Evolutionary conservation across 2,113 vertebrate species (phyloP).

Genomic region (Phodopus roborovskii): DNA sequence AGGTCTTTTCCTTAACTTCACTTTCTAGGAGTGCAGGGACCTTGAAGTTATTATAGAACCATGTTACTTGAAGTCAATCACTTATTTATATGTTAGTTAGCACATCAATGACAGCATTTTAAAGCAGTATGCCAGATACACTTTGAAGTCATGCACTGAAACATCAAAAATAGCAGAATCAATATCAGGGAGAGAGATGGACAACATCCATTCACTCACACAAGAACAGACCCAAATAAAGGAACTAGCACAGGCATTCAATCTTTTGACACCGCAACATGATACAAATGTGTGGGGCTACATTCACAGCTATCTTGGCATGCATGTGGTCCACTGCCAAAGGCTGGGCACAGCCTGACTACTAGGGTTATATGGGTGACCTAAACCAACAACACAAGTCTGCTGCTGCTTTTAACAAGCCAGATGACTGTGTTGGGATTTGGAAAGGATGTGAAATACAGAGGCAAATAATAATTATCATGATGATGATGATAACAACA

Average conservation of each 20-base stretch:
- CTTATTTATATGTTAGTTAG: not conserved
- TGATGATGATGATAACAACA: not conserved
- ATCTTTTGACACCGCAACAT: not conserved
- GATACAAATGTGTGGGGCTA: not conserved
- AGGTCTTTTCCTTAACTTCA: slow-evolving; percentile 50
- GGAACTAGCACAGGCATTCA: not conserved
- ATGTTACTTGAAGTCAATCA: not conserved
- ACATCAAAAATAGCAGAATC: not conserved
- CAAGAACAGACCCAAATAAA: not conserved
- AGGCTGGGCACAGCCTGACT: not conserved
- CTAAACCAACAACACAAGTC: not conserved
- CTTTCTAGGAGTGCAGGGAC: slow-evolving; percentile 94
- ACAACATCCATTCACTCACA: no score
- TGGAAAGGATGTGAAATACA: not conserved
- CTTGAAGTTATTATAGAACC: slow-evolving; percentile 82
- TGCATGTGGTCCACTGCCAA: not conserved
- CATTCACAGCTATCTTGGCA: not conserved
- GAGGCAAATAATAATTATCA: not conserved
- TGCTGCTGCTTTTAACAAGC: not conserved
- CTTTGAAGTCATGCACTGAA: not conserved
- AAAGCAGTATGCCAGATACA: not conserved
- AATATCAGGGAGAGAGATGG: not conserved
- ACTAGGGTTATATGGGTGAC: not conserved
- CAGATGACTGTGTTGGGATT: fast-evolving
- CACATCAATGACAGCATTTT: not conserved